Conservation (phyloP, 2,888 invertebrate genomes). For the Morpho deidamia region DNA sequence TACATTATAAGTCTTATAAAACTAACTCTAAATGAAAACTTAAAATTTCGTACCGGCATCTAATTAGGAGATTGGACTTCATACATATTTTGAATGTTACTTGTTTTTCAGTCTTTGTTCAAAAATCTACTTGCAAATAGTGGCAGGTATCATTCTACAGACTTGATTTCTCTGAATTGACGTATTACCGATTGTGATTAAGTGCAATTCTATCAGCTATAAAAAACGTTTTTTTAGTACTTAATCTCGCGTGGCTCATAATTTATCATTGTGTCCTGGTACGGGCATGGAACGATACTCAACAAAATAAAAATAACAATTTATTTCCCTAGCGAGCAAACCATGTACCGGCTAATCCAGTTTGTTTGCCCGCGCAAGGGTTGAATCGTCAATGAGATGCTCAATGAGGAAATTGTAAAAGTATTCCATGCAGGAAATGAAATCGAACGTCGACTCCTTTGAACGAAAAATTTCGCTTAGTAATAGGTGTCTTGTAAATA, state of each 20-base stretch:
- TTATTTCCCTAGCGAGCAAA: conserved; percentile 72
- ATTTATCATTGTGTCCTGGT: conserved; percentile 64
- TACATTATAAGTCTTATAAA: no score
- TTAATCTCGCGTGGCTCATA: conserved; percentile 52
- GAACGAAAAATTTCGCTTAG: no score
- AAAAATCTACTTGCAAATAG: no score
- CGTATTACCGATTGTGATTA: no score
- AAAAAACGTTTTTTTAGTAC: conserved; percentile 37
- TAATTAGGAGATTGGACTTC: no score
- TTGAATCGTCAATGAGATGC: conserved; percentile 73
- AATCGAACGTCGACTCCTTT: background rate
- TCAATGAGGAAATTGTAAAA: conserved; percentile 63
- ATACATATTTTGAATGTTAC: no score
- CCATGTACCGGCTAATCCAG: conserved; percentile 73
- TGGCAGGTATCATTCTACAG: no score
- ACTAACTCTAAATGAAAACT: no score
- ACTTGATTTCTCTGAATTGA: no score
- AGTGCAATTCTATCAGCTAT: conserved; percentile 21
- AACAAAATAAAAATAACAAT: conserved; percentile 65
- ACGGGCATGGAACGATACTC: conserved; percentile 56
- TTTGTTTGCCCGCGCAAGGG: conserved; percentile 75
- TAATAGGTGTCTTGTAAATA: no score
- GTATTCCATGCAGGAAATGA: conserved; percentile 49
- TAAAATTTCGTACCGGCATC: no score
- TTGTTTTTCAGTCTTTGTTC: no score